Base-by-base conservation (phyloP, 2,888 invertebrate species). In the Coleophora flavipennella region DNA sequence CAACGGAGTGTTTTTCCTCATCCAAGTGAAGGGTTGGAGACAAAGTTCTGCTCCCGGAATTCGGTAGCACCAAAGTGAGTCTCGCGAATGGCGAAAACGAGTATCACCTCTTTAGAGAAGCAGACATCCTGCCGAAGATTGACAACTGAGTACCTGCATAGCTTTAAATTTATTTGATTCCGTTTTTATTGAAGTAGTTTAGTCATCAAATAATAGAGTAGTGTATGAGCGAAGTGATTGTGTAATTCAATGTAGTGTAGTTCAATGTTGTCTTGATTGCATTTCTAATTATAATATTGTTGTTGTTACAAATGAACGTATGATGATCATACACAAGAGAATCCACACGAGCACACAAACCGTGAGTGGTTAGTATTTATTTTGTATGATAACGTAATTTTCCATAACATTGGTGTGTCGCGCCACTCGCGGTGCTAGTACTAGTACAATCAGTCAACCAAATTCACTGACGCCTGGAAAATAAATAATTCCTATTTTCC, bases 1-100 rank as follows among this genome's bases (percentile, higher is more conserved):
- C 87, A 90, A 91, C 68, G 98, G 98, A 42, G 90, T 90, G 3
- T 87, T 91, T 55, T 85, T 95, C 57, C 93, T 96, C 38, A 75
- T 93, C 34, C 86, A 89, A 50, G 92, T 99, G 7, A 90, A 94
- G 75, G n/a, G 92, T 94, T 46, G 99, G 99, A 40, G 99, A 99
- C 74, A 90, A 89, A 62, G 99, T 99, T 8, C 86, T 99, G 40
- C 87, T 99, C 37, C 99, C 99, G 0, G 99, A 99, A 84, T 99
- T 95, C 80, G 99, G 99, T 45, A 99, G 99, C 55, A 98, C 97
- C 49, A 99, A 98, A 87, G 93, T 99, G 35, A 89, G 91, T 54
- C 72, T 99, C 40, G 95, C 95, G 43, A 94, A 93, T 44, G 95
- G 96, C 46, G 93, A 95, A 59, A 92, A 93, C 64, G 99, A 99